A percentile compares a stretch with the other conserved stretches of the same genome.
These are phyloP conservation scores for Macrophya alboannulata DNA, from an alignment of 2,888 invertebrate genomes.

Conservation along the genomic window DNA sequence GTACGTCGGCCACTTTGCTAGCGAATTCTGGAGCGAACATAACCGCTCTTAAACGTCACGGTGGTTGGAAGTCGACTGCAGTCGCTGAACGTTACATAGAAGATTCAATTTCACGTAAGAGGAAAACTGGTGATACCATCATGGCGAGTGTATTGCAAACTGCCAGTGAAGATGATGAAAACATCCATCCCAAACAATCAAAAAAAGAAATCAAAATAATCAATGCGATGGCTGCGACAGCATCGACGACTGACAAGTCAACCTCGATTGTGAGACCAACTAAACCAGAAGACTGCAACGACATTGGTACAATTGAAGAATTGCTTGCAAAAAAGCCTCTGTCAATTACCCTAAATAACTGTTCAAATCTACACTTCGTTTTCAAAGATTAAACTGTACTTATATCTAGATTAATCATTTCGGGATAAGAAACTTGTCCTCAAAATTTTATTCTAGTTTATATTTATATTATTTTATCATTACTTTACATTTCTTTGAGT, in stretches of 20 bases:
- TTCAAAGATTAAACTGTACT: too few relatives aligned
- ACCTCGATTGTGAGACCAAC: background rate
- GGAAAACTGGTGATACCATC: background rate
- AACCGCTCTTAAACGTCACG: too few relatives aligned
- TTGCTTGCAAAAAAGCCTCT: background rate
- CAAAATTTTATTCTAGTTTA: too few relatives aligned
- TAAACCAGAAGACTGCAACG: background rate
- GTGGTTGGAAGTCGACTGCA: too few relatives aligned
- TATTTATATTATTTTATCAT: too few relatives aligned
- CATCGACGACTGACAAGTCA: background rate
- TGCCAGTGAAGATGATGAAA: background rate
- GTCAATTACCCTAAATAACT: conserved; percentile 1
- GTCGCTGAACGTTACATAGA: too few relatives aligned
- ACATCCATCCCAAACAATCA: background rate
- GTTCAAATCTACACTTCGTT: background rate
- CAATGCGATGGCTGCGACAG: background rate
- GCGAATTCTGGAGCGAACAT: too few relatives aligned
- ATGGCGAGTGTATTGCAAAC: background rate
- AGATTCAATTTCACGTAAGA: conserved; percentile 3
- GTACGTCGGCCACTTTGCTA: too few relatives aligned
- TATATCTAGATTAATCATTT: too few relatives aligned
- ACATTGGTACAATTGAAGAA: background rate
- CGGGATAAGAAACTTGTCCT: too few relatives aligned
- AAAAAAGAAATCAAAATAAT: background rate
- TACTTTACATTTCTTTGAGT: too few relatives aligned